Evolutionary conservation across 2,113 vertebrate species (phyloP).

Genomic region (Oreotrochilus melanogaster): DNA sequence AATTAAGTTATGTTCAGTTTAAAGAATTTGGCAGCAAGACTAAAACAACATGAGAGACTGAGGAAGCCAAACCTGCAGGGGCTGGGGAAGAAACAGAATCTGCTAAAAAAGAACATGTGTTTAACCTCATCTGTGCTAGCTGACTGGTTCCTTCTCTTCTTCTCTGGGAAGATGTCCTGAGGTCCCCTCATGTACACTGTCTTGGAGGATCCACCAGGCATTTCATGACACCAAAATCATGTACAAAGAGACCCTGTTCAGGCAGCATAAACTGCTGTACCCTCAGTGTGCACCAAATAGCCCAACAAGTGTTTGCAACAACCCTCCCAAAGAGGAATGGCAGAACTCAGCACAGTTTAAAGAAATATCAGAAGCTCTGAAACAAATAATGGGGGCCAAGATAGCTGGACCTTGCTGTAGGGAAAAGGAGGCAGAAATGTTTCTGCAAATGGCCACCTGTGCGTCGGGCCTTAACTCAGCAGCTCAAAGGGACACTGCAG

Average conservation of each 20-base stretch:
- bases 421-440: neutral
- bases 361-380: neutral
- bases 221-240: neutral
- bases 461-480: neutral
- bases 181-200: neutral
- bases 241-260: neutral
- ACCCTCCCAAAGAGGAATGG: neutral
- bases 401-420: neutral
- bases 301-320: neutral
- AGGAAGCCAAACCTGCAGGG: too few species aligned
- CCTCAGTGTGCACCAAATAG: neutral
- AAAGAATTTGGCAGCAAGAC: neutral
- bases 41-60: neutral
- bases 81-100: neutral
- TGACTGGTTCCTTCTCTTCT: neutral
- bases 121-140: neutral
- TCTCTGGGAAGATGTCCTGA: neutral
- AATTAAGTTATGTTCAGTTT: neutral
- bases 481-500: neutral
- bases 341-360: neutral
- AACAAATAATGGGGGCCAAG: neutral
- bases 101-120: neutral
- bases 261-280: neutral
- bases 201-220: neutral
- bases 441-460: neutral